A percentile compares a stretch with the other conserved stretches of the same genome.
Evolutionary conservation across 2,113 vertebrate genomes (phyloP).

Genomic region (Pangasianodon hypophthalmus): DNA sequence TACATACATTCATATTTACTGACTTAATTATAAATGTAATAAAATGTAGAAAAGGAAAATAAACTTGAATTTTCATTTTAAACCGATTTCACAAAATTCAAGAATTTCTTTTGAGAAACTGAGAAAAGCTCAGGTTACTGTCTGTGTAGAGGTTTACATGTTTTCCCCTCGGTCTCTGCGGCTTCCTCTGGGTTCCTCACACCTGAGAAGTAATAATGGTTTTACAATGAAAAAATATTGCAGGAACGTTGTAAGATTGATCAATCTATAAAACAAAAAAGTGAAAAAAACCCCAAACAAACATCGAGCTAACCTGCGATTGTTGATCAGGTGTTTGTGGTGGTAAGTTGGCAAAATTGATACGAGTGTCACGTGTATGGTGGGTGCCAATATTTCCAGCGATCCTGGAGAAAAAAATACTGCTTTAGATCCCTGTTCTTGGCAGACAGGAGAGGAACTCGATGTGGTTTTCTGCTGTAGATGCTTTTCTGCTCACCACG

Average conservation of each 20-base stretch:
- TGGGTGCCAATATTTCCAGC: neutral
- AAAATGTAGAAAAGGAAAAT: neutral
- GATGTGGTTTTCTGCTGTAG: neutral
- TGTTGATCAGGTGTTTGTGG: too few species aligned
- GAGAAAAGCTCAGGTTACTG: neutral
- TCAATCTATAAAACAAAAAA: too few species aligned
- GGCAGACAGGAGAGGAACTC: neutral
- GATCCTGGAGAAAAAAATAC: neutral
- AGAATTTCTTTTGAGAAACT: neutral
- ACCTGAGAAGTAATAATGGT: neutral
- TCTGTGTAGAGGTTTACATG: neutral
- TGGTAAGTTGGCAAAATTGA: too few species aligned
- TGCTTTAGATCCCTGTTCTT: neutral
- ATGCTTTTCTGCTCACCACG: neutral
- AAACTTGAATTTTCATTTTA: neutral
- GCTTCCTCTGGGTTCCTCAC: neutral
- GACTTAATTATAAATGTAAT: neutral
- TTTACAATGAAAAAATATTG: neutral
- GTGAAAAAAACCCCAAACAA: too few species aligned
- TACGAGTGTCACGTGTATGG: too few species aligned
- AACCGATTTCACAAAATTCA: neutral
- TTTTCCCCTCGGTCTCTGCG: neutral
- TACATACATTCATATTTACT: neutral
- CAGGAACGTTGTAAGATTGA: too few species aligned
- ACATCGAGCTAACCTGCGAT: too few species aligned